These are phyloP conservation scores for Lepidocolaptes lacrymiger DNA, from an alignment of 2,797 vertebrate genomes.

Conservation along the genomic window DNA sequence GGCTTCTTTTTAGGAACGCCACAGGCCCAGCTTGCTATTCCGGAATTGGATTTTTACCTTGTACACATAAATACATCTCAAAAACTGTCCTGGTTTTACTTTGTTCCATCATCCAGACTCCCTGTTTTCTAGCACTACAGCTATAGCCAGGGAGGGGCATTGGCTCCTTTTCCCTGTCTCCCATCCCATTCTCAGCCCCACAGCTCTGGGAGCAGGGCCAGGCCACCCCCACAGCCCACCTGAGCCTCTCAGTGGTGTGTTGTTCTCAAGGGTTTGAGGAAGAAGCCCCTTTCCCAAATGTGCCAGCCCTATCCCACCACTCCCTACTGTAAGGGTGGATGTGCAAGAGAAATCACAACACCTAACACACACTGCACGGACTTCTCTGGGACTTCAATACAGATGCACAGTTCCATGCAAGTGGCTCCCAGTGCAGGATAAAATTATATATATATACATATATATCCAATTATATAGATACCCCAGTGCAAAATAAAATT, in stretches of 20 bases:
- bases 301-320: background rate
- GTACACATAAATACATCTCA: background rate
- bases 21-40: background rate
- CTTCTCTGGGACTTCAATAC: too few species aligned
- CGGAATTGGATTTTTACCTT: background rate
- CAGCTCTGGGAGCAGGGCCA: background rate
- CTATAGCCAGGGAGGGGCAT: background rate
- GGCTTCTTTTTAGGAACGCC: background rate
- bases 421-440: background rate
- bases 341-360: too few species aligned
- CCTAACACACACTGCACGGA: fast-evolving
- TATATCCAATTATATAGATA: background rate
- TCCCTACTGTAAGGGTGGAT: fast-evolving
- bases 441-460: background rate
- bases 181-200: background rate
- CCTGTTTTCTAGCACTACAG: background rate
- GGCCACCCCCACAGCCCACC: background rate
- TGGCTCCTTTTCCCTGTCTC: background rate
- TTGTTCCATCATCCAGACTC: background rate
- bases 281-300: background rate
- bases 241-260: fast-evolving
- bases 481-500: background rate
- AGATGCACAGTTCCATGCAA: background rate
- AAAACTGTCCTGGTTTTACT: background rate
- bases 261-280: background rate